A percentile compares a stretch with the other conserved stretches of the same genome.
Evolutionary conservation across 2,113 vertebrate species (phyloP).

Genomic region (Lagopus leucura): DNA sequence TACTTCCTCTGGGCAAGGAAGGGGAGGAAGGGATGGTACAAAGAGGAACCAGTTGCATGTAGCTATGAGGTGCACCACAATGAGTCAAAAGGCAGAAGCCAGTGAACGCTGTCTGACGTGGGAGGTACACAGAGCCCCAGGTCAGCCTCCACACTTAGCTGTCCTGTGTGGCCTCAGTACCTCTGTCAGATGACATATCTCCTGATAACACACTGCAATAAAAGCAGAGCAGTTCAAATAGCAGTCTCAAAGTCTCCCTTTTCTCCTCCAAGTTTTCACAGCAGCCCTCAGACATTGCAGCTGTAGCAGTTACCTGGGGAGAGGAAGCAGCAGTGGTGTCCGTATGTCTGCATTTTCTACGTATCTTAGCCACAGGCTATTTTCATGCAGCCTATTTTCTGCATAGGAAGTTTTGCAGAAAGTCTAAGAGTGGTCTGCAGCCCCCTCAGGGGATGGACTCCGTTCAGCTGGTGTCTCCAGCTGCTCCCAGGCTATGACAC

Average conservation of each 20-base stretch:
- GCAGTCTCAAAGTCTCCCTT: background rate
- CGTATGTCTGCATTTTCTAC: fast-evolving
- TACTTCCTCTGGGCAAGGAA: background rate
- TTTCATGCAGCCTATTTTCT: background rate
- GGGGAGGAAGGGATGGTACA: background rate
- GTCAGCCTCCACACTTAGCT: background rate
- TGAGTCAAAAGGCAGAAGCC: background rate
- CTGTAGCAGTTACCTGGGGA: background rate
- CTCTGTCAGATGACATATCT: background rate
- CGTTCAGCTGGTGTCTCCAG: fast-evolving
- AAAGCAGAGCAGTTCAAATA: background rate
- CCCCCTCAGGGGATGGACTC: background rate
- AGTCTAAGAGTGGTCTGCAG: background rate
- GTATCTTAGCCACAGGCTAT: background rate
- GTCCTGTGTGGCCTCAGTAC: background rate
- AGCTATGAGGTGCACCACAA: background rate
- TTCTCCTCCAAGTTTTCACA: background rate
- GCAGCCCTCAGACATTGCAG: fast-evolving
- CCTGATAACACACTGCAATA: background rate
- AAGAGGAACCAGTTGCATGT: background rate
- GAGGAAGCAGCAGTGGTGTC: background rate
- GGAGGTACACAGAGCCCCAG: background rate
- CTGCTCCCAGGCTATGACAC: background rate
- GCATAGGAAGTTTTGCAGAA: background rate
- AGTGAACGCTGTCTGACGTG: background rate